phyloP scores from a whole-genome alignment of 1,140 invertebrate species.

The Pogonomyrmex barbatus region DNA sequence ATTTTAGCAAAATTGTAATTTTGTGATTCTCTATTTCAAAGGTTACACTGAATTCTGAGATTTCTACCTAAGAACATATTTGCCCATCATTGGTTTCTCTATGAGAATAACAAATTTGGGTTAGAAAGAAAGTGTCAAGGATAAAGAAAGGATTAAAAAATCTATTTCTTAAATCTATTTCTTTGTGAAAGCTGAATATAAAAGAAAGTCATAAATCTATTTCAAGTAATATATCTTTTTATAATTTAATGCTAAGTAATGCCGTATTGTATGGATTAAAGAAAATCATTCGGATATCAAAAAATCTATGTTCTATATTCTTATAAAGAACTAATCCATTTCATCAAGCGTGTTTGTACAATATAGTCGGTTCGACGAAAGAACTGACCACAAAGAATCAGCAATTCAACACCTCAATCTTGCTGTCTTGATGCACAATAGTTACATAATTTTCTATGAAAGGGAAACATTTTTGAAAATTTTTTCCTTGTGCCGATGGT shows the following conservation, averaged over 20 bases:
- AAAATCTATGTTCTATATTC: slow-evolving; percentile 70
- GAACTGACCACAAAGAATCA: slow-evolving; percentile 67
- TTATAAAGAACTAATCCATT: slow-evolving; percentile 66
- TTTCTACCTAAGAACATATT: slow-evolving; percentile 34
- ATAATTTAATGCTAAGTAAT: slow-evolving; percentile 74
- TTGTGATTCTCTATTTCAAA: slow-evolving; percentile 79
- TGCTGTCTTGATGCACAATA: slow-evolving; percentile 36
- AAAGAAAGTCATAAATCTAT: slow-evolving; percentile 69
- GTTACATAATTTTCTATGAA: not conserved
- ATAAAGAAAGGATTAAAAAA: slow-evolving; percentile 12
- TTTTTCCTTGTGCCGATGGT: not conserved
- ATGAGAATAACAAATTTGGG: slow-evolving; percentile 59
- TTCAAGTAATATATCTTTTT: slow-evolving; percentile 40
- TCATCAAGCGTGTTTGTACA: slow-evolving; percentile 51
- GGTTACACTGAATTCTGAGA: slow-evolving; percentile 78
- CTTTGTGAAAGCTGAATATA: not conserved
- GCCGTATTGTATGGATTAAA: slow-evolving; percentile 68
- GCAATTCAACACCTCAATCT: not conserved
- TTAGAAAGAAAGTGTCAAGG: not conserved
- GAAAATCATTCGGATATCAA: not conserved
- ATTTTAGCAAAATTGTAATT: slow-evolving; percentile 79
- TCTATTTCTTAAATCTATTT: not conserved
- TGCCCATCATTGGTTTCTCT: slow-evolving; percentile 65
- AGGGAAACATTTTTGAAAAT: not conserved
- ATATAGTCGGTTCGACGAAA: not conserved